Evolutionary conservation across 2,888 invertebrate species (phyloP).

Genomic region (Drosophila paramelanica): DNA sequence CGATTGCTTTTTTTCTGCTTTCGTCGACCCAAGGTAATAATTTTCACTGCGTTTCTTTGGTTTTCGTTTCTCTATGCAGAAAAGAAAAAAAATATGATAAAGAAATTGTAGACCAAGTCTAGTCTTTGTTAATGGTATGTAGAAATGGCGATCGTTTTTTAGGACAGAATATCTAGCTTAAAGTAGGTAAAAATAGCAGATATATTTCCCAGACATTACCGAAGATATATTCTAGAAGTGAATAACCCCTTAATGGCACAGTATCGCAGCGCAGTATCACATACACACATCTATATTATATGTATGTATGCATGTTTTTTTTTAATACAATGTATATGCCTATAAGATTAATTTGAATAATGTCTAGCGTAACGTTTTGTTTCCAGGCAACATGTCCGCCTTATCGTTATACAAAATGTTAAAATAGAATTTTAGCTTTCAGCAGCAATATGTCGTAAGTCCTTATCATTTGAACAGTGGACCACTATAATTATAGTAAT

Average conservation of each 20-base stretch:
- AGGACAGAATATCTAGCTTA: slow-evolving; percentile 1
- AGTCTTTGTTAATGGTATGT: slow-evolving; percentile 29
- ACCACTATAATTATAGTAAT: slow-evolving; percentile 22
- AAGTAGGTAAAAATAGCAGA: slow-evolving; percentile 1
- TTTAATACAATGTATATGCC: slow-evolving; percentile 7
- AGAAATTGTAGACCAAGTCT: slow-evolving; percentile 21
- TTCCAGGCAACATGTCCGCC: slow-evolving; percentile 48
- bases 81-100: slow-evolving; percentile 8
- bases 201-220: background rate
- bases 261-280: background rate
- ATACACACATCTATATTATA: background rate
- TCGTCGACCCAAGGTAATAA: slow-evolving; percentile 67
- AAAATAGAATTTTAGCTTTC: slow-evolving; percentile 46
- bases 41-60: slow-evolving; percentile 37
- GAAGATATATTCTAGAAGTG: slow-evolving; percentile 12
- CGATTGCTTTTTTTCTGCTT: slow-evolving; percentile 51
- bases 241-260: slow-evolving; percentile 37
- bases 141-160: slow-evolving; percentile 18
- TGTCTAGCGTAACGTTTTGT: slow-evolving; percentile 44
- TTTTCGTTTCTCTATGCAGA: slow-evolving; percentile 31
- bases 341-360: slow-evolving; percentile 46
- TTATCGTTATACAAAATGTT: slow-evolving; percentile 43
- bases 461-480: slow-evolving; percentile 47
- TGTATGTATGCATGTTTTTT: slow-evolving; percentile 5
- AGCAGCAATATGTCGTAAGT: slow-evolving; percentile 36